Evolutionary conservation across 2,888 invertebrate genomes (phyloP).

Genomic region (Sepiola atlantica): DNA sequence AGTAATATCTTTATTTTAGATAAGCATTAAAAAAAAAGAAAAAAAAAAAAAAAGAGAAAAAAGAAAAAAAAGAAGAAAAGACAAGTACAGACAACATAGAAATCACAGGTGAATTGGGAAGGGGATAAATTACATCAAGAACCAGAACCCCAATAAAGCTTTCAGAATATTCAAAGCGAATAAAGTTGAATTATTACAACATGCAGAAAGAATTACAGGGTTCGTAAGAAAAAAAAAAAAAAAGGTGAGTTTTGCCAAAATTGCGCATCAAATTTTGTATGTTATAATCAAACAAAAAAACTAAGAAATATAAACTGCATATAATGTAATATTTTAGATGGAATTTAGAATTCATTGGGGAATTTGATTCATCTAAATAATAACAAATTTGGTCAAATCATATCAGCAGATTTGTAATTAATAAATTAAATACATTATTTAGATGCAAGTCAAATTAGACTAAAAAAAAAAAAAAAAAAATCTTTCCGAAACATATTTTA

Average conservation of each 20-base stretch:
- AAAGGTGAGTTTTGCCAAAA: neutral
- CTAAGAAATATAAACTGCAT: no score
- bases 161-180: neutral
- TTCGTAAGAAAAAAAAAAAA: neutral
- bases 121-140: neutral
- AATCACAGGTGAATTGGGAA: neutral
- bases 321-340: neutral
- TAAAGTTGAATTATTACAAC: neutral
- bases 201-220: constrained; percentile 3
- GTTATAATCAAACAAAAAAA: no score
- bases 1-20: neutral
- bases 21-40: no score
- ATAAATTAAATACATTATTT: no score
- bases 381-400: no score
- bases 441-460: no score
- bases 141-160: neutral
- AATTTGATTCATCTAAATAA: no score
- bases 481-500: no score
- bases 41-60: no score
- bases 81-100: constrained; percentile 32
- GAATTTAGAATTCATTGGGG: no score
- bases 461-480: no score
- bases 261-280: neutral
- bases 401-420: no score
- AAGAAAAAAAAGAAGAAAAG: neutral